A percentile compares a stretch with the other conserved stretches of the same genome.
Conservation (phyloP, 2,113 vertebrate species). For the Gallinago undulata region DNA sequence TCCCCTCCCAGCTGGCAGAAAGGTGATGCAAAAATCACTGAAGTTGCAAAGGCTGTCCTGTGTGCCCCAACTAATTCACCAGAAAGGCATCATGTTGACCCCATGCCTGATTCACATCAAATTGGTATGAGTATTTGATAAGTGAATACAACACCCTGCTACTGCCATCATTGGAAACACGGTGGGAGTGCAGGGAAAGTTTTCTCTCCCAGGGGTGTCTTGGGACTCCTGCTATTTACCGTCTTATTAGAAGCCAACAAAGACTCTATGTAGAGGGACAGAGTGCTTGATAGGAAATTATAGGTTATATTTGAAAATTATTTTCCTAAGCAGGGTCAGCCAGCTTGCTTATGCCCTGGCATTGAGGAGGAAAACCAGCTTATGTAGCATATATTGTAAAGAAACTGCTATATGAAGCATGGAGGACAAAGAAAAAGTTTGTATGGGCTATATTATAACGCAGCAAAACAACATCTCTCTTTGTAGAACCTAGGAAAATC, state of each 20-base stretch:
- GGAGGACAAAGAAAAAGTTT: background rate
- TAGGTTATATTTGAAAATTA: background rate
- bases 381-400: background rate
- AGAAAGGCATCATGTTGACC: background rate
- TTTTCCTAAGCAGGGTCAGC: background rate
- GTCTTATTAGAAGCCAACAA: background rate
- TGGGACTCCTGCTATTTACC: background rate
- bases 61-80: background rate
- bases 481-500: background rate
- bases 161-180: background rate
- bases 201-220: background rate
- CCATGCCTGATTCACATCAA: background rate
- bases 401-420: background rate
- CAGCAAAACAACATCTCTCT: background rate
- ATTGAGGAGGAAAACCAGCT: background rate
- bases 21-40: background rate
- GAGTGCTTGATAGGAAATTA: background rate
- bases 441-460: background rate
- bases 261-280: background rate
- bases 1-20: background rate
- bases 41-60: background rate
- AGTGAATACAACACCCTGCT: background rate
- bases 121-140: accelerated
- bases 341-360: background rate
- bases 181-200: background rate